phyloP scores from a whole-genome alignment of 2,113 vertebrate species.

The Rhinoptilus africanus region DNA sequence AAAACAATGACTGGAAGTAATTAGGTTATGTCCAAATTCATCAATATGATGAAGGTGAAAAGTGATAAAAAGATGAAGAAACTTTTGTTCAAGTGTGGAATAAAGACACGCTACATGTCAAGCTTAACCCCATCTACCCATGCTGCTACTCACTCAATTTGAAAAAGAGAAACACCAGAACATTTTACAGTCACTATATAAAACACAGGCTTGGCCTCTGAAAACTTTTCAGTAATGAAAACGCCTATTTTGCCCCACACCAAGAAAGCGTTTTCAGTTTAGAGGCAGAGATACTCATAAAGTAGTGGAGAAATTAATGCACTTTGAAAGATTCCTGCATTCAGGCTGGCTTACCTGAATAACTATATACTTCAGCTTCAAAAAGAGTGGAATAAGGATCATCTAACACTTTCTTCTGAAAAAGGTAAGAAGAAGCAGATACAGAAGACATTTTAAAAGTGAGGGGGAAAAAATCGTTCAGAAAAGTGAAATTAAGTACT shows the following conservation, averaged over 20 bases:
- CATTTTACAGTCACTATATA: not conserved
- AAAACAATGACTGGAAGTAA: conserved; percentile 43
- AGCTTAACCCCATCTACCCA: not conserved
- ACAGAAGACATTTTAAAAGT: not conserved
- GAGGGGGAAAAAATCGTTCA: not conserved
- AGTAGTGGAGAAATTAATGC: not conserved
- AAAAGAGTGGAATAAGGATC: not conserved
- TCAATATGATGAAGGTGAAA: conserved; percentile 65
- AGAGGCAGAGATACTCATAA: not conserved
- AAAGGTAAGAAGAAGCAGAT: not conserved
- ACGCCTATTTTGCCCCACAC: not conserved
- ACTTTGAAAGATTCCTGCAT: not conserved
- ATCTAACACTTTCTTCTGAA: not conserved
- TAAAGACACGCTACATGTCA: not conserved
- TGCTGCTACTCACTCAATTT: not conserved
- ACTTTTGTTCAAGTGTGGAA: not conserved
- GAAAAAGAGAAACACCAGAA: not conserved
- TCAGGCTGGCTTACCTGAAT: not conserved
- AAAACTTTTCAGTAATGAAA: not conserved
- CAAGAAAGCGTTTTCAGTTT: not conserved
- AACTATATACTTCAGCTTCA: not conserved
- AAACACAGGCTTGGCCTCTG: not conserved
- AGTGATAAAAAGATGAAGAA: conserved; percentile 19
- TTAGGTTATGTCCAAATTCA: conserved; percentile 54
- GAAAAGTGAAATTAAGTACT: not conserved